Base-by-base conservation (phyloP, 2,888 invertebrate species). In the Cinara cedri region DNA sequence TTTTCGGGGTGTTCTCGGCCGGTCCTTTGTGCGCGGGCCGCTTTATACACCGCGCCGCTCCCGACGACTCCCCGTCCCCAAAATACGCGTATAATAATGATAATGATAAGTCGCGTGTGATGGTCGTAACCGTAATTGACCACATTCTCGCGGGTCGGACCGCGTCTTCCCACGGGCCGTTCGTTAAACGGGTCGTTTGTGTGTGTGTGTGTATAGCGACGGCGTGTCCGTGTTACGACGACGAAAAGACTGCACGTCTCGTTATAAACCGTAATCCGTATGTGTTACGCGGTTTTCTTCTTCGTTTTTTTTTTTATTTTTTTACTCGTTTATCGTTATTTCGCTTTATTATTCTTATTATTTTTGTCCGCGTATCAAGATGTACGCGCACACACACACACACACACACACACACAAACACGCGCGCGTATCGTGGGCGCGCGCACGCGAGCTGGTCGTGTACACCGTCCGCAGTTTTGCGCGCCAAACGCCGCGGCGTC, bases 91-190 rank as follows among this genome's bases (percentile, higher is more conserved):
- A n/a, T n/a, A n/a, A n/a, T n/a, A n/a, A n/a, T n/a, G n/a, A n/a
- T n/a, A n/a, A n/a, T n/a, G n/a, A n/a, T n/a, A n/a, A n/a, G n/a
- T n/a, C n/a, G n/a, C n/a, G n/a, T n/a, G n/a, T n/a, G n/a, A n/a
- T n/a, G n/a, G n/a, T n/a, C n/a, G 51, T 54, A 44, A 16, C n/a
- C 49, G 57, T 78, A 78, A 78, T 78, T 78, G 78, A 78, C 78
- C 78, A 78, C 78, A 78, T 78, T 78, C 78, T 68, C 78, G n/a
- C n/a, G 78, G 78, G 68, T 78, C 78, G 70, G 51, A 63, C 74
- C 42, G 74, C 62, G 68, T 70, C 78, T 78, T 78, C 78, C 78
- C 78, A 78, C 78, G 78, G 78, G 42, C 60, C 60, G 78, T 78
- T 78, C 78, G 62, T 78, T 78, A 78, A 70, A 70, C 70, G 66